A percentile compares a stretch with the other conserved stretches of the same genome.
Evolutionary conservation across 2,113 vertebrate genomes (phyloP).

Genomic region (Siniperca knerii): DNA sequence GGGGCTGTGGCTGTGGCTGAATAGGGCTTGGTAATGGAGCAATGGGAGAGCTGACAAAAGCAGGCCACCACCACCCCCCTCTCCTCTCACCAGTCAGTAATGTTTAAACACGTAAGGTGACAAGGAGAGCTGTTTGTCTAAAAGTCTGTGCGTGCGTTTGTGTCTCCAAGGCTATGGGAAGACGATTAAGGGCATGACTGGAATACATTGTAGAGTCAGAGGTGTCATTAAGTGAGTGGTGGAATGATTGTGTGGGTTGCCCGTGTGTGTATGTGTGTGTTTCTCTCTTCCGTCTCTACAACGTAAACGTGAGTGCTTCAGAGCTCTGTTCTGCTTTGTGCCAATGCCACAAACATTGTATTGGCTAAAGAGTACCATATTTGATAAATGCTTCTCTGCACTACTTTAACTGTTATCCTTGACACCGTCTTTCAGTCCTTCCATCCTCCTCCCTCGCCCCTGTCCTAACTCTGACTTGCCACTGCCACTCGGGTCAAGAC

Average conservation of each 20-base stretch:
- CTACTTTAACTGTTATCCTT: background rate
- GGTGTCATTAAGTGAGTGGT: constrained; percentile 49
- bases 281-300: background rate
- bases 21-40: constrained; percentile 68
- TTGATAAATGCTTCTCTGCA: constrained; percentile 13
- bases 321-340: background rate
- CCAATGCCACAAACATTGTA: background rate
- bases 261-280: background rate
- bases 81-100: constrained; percentile 14
- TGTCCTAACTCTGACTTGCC: constrained; percentile 21
- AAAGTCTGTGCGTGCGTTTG: constrained; percentile 34
- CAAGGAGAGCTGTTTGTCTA: constrained; percentile 37
- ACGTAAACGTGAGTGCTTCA: background rate
- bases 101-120: constrained; percentile 49
- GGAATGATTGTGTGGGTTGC: constrained; percentile 35
- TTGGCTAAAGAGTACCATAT: constrained; percentile 5
- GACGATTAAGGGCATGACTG: constrained; percentile 44
- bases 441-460: background rate
- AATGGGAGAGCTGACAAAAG: constrained; percentile 68
- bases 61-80: constrained; percentile 5
- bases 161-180: constrained; percentile 41
- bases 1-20: constrained; percentile 53
- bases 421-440: background rate
- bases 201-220: constrained; percentile 55
- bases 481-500: constrained; percentile 11